These are phyloP conservation scores for Globicephala melas DNA, from an alignment of 2,113 vertebrate genomes.

Conservation along the genomic window DNA sequence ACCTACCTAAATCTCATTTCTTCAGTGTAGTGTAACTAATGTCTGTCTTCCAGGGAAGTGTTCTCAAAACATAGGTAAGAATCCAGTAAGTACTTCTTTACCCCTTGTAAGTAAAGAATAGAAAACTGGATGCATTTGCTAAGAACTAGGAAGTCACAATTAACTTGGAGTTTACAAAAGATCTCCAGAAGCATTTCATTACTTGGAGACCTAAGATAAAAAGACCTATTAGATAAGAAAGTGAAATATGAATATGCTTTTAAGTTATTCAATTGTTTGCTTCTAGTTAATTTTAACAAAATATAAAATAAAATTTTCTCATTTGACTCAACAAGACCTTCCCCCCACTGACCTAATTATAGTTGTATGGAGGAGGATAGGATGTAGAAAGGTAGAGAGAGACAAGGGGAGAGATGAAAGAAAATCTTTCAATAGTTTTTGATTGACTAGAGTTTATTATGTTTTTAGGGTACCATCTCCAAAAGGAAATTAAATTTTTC, in stretches of 20 bases:
- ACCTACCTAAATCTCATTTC: background rate
- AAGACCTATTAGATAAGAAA: background rate
- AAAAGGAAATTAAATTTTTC: background rate
- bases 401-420: background rate
- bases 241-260: background rate
- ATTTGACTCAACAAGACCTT: background rate
- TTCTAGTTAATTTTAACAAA: conserved; percentile 50
- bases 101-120: background rate
- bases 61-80: conserved; percentile 9
- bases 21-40: conserved; percentile 16
- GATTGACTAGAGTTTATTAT: background rate
- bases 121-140: background rate
- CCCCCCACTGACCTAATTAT: background rate
- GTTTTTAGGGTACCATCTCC: background rate
- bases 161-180: conserved; percentile 24
- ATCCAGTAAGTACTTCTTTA: background rate
- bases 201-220: background rate
- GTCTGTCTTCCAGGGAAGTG: background rate
- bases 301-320: background rate
- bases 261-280: background rate
- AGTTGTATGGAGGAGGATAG: background rate
- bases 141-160: background rate
- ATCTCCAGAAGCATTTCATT: conserved; percentile 14
- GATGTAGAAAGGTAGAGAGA: background rate
- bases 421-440: background rate